A percentile compares a stretch with the other conserved stretches of the same genome.
phyloP scores from a whole-genome alignment of 2,797 vertebrate genomes.

The Synanceia verrucosa region DNA sequence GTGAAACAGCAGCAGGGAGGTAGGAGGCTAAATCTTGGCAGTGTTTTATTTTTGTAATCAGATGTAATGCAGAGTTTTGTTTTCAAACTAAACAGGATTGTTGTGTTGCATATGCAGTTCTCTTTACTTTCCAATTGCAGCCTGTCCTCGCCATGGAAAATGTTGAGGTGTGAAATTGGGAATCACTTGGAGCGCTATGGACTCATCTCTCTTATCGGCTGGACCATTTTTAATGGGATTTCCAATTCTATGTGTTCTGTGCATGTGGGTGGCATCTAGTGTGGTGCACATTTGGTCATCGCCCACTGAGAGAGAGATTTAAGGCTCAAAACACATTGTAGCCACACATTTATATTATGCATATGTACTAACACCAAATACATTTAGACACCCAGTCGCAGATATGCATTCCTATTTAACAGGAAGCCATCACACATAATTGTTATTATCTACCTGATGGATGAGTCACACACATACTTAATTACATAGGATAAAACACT shows the following conservation, averaged over 20 bases:
- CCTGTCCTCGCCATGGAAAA: slow-evolving; percentile 3
- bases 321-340: slow-evolving; percentile 9
- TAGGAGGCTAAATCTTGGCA: neutral
- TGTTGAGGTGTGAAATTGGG: slow-evolving; percentile 76
- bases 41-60: slow-evolving; percentile 6
- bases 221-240: slow-evolving; percentile 75
- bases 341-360: neutral
- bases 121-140: slow-evolving; percentile 11
- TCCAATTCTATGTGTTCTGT: slow-evolving; percentile 45
- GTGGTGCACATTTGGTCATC: slow-evolving; percentile 45
- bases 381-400: neutral
- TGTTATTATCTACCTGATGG: no score
- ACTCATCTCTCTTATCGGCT: slow-evolving; percentile 65
- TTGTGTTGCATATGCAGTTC: slow-evolving; percentile 5
- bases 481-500: neutral
- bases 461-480: neutral
- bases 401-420: neutral
- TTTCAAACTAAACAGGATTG: slow-evolving; percentile 20
- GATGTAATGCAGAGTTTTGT: slow-evolving; percentile 11
- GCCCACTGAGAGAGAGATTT: slow-evolving; percentile 37
- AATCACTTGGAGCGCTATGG: slow-evolving; percentile 57
- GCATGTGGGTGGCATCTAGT: slow-evolving; percentile 49
- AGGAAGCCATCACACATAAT: neutral
- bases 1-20: slow-evolving; percentile 1
- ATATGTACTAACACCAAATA: neutral